Conservation (phyloP, 2,888 invertebrate species). For the Syritta pipiens region DNA sequence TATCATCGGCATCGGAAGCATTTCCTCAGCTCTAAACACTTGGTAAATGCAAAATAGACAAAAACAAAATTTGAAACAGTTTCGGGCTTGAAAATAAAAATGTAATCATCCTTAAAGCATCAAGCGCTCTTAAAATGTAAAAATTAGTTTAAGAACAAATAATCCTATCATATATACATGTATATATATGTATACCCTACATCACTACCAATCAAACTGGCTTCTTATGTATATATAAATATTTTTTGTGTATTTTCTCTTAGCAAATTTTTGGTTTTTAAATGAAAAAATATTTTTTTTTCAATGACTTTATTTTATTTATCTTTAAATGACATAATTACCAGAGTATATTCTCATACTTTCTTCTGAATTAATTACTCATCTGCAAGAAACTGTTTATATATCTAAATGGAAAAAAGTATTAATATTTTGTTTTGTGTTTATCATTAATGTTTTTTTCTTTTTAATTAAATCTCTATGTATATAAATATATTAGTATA, state of each 20-base stretch:
- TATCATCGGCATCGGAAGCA: too few relatives aligned
- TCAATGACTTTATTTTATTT: slow-evolving; percentile 10
- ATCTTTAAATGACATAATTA: slow-evolving; percentile 30
- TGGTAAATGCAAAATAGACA: too few relatives aligned
- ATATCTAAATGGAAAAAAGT: slow-evolving; percentile 60
- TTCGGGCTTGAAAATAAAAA: too few relatives aligned
- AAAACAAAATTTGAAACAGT: too few relatives aligned
- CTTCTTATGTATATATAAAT: slow-evolving; percentile 55
- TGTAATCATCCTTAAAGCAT: too few relatives aligned
- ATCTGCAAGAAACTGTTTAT: slow-evolving; percentile 39
- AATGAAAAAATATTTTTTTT: slow-evolving; percentile 60
- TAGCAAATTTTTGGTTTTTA: slow-evolving; percentile 13
- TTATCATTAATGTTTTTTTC: slow-evolving; percentile 35
- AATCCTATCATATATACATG: slow-evolving; percentile 21
- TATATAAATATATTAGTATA: slow-evolving; percentile 68
- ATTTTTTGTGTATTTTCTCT: slow-evolving; percentile 23
- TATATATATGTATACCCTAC: slow-evolving; percentile 38
- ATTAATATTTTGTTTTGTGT: slow-evolving; percentile 32
- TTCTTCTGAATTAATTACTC: slow-evolving; percentile 24
- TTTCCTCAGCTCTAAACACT: too few relatives aligned
- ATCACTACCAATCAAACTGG: slow-evolving; percentile 49
- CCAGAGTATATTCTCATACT: neutral
- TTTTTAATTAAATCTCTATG: slow-evolving; percentile 56
- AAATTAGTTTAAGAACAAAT: neutral
- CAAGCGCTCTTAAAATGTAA: too few relatives aligned